Evolutionary conservation across 2,888 invertebrate genomes (phyloP).

Genomic region (Phorcus lineatus): DNA sequence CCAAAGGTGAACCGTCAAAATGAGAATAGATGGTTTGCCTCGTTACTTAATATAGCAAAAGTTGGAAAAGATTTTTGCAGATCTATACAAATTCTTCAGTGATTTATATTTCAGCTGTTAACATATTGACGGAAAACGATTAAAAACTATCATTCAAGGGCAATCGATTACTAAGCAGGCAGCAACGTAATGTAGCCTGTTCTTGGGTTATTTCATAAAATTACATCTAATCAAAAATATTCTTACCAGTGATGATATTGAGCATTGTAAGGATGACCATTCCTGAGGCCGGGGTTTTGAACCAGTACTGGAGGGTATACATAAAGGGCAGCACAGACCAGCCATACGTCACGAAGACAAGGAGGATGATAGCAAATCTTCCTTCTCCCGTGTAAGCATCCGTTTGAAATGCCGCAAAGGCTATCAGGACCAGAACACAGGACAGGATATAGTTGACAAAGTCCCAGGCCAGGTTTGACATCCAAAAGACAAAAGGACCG

Average conservation of each 20-base stretch:
- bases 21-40: too few relatives aligned
- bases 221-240: too few relatives aligned
- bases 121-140: too few relatives aligned
- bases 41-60: too few relatives aligned
- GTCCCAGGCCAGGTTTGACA: constrained; percentile 83
- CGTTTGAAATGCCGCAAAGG: constrained; percentile 82
- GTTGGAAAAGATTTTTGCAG: too few relatives aligned
- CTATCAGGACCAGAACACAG: constrained; percentile 79
- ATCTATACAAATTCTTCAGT: too few relatives aligned
- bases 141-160: too few relatives aligned
- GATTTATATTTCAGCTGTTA: too few relatives aligned
- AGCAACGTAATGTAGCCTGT: too few relatives aligned
- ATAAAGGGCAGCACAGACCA: constrained; percentile 84
- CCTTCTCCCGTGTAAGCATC: constrained; percentile 78
- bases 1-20: too few relatives aligned
- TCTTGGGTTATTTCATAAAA: too few relatives aligned
- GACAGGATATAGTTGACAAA: constrained; percentile 81
- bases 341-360: constrained; percentile 83
- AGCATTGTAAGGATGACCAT: constrained; percentile 84
- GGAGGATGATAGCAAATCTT: constrained; percentile 76
- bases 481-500: constrained; percentile 81
- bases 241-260: constrained; percentile 83
- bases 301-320: constrained; percentile 83
- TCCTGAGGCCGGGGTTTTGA: constrained; percentile 84
- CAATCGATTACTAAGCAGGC: too few relatives aligned